Base-by-base conservation (phyloP, 2,888 invertebrate genomes). In the Tipula vernalis region DNA sequence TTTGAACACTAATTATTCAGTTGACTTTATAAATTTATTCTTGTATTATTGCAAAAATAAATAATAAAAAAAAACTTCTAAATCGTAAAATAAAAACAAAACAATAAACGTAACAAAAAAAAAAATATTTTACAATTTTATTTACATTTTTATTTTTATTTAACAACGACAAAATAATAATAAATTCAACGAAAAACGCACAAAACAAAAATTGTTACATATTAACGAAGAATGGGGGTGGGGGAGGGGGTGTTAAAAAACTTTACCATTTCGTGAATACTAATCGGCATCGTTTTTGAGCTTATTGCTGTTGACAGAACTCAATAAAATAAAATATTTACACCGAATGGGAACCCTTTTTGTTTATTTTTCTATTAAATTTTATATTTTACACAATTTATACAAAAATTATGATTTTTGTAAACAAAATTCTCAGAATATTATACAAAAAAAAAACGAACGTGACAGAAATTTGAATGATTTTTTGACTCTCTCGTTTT, bases 281-380 rank as follows among this genome's bases (percentile, higher is more conserved):
- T 71, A 71, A 71, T 71, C 71, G 71, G 71, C 71, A 71, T 71
- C 71, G 71, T 71, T 28, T 71, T 71, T 71, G 28, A 71, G 71
- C 71, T 71, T 71, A 71, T 71, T 71, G 71, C 71, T 71, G 71
- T 71, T 71, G 71, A 71, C 71, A 71, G 71, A 71, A 71, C 71
- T 71, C 71, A 71, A 71, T 71, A 71, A 71, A 71, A 71, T 71
- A 71, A 71, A 28, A 28, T 28, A 71, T 71, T 71, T 71, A 28
- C 71, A 71, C 18, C 71, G 71, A 71, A 71, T 28, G 71, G 28
- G 3, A 71, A 71, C 71, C 71, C 71, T 71, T 71, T 71, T 28
- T 71, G 71, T 71, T 71, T 71, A 12, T 71, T 71, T 71, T 71
- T 28, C 71, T 71, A 71, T 71, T 71, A 71, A 71, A 71, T 71